These are phyloP conservation scores for Chrysotoxum bicinctum DNA, from an alignment of 2,888 invertebrate genomes.

Conservation along the genomic window DNA sequence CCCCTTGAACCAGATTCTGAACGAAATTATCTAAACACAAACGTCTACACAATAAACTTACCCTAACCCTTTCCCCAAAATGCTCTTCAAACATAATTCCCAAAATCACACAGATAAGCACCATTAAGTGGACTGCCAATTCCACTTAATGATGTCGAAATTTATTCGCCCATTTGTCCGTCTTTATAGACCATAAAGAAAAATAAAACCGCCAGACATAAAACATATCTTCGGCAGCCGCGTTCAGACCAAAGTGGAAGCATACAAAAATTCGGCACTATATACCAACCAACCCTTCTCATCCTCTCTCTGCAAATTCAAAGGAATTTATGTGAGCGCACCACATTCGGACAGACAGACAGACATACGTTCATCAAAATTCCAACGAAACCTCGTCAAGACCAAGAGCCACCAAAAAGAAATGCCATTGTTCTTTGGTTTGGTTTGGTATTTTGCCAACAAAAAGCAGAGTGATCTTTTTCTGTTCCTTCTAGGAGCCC, in stretches of 20 bases:
- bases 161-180: slow-evolving; percentile 38
- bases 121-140: slow-evolving; percentile 44
- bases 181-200: neutral
- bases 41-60: neutral
- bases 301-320: neutral
- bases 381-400: slow-evolving; percentile 60
- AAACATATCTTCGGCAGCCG: neutral
- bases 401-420: slow-evolving; percentile 1
- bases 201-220: slow-evolving; percentile 30
- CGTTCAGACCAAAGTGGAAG: neutral
- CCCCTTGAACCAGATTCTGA: neutral
- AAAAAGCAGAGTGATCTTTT: neutral
- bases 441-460: slow-evolving; percentile 9
- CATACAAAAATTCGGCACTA: slow-evolving; percentile 17
- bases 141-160: slow-evolving; percentile 51
- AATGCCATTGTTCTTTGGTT: slow-evolving; percentile 51
- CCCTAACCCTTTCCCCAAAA: neutral
- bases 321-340: slow-evolving; percentile 49
- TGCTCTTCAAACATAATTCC: slow-evolving; percentile 19
- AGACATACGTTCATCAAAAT: slow-evolving; percentile 65
- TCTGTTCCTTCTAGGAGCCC: neutral
- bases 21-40: neutral
- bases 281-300: slow-evolving; percentile 10
- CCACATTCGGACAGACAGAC: slow-evolving; percentile 39
- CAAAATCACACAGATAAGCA: slow-evolving; percentile 41